Base-by-base conservation (phyloP, 92 coral and sea anemone genomes). In the Epizoanthus rinbou region DNA sequence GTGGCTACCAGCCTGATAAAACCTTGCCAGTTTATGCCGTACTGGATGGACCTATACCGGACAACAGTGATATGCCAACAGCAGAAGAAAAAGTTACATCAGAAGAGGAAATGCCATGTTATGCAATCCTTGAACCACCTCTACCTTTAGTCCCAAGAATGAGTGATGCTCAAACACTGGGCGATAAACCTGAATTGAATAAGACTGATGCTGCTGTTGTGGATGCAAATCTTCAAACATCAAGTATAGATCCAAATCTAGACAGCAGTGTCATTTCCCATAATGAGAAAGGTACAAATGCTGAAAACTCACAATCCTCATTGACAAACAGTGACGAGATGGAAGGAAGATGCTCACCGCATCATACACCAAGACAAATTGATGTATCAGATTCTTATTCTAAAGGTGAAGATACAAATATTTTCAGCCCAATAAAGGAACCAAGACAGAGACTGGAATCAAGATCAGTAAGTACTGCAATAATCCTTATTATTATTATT, bases 11-110 rank as follows among this genome's bases (percentile, higher is more conserved):
- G 21, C 68, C 63, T 24, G 47, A 57, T 31, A 28, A 67, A 8
- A 82, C 68, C 19, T 75, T 85, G 54, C 91, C 89, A 11, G 75
- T 91, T n/a, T 92, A 87, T 87, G 86, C 76, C 81, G 93, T 89
- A 21, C 52, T 85, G 8, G 89, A 90, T 80, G 87, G 68, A 31
- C 88, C 91, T 28, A 70, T 74, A 43, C 41, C 35, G 17, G 22
- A 33, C 21, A 58, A 22, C 16, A 9, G 18, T 10, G n/a, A n/a
- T 58, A 54, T 1, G n/a, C 45, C 72, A 70, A 17, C 41, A 25
- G 53, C 66, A 58, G 47, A 59, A 35, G 59, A 43, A 47, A 23
- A 50, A 53, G 33, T 75, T 25, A 39, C 37, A 9, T 17, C 54
- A 35, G 65, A 60, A 16, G 64, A 60, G 3, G 64, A 69, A 28